Conservation (phyloP, 2,113 vertebrate species). For the Kryptolebias marmoratus region DNA sequence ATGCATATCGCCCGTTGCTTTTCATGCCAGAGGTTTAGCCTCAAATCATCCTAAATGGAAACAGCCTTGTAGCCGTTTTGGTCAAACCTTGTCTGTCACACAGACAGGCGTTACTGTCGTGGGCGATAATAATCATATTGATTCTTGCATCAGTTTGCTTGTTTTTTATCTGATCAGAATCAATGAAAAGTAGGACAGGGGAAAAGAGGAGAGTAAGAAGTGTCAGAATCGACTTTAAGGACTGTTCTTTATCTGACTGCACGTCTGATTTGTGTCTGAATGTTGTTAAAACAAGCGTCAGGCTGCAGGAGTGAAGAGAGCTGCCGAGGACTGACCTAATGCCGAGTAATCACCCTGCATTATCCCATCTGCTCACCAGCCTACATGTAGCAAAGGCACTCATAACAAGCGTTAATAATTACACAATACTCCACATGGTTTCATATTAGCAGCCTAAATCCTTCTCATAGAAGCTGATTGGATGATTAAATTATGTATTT, state of each 20-base stretch:
- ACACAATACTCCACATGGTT: slow-evolving; percentile 17
- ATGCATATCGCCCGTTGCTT: no score
- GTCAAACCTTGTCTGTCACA: no score
- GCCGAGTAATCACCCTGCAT: slow-evolving; percentile 47
- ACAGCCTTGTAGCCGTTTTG: no score
- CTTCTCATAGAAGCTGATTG: slow-evolving; percentile 45
- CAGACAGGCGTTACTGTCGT: no score
- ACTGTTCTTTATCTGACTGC: background rate
- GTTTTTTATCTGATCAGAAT: no score
- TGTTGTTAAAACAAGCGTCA: slow-evolving; percentile 1
- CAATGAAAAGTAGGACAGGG: background rate
- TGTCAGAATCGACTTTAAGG: background rate
- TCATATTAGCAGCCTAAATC: slow-evolving; percentile 51
- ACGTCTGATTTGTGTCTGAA: background rate
- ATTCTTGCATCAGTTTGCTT: no score
- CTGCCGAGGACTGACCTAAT: slow-evolving; percentile 24
- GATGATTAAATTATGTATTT: slow-evolving; percentile 70
- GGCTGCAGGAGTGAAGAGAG: slow-evolving; percentile 16
- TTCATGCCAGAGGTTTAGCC: no score
- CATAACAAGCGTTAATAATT: slow-evolving; percentile 63
- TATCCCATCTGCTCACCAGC: slow-evolving; percentile 45
- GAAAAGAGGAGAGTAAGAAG: background rate
- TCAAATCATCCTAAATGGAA: no score
- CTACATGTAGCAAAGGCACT: slow-evolving; percentile 43
- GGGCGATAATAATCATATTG: no score